Evolutionary conservation across 2,888 invertebrate species (phyloP).

Genomic region (Dexiosoma caninum): DNA sequence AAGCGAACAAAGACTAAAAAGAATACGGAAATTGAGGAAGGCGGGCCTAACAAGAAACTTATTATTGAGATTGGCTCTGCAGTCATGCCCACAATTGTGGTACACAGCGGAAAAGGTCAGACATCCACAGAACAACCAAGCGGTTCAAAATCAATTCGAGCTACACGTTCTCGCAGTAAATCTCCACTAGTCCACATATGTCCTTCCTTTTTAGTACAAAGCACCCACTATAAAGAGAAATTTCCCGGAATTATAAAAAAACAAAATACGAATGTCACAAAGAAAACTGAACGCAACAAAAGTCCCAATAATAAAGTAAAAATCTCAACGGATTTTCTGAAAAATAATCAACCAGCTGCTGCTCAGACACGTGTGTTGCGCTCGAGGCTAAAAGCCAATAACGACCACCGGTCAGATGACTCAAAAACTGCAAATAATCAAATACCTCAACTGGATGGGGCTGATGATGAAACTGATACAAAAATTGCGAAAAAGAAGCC

Average conservation of each 20-base stretch:
- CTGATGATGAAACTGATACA: slow-evolving; percentile 72
- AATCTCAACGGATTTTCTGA: slow-evolving; percentile 65
- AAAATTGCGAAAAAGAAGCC: slow-evolving; percentile 62
- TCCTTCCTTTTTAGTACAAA: slow-evolving; percentile 68
- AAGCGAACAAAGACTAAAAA: slow-evolving; percentile 29
- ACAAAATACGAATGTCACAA: slow-evolving; percentile 33
- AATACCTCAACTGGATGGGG: slow-evolving; percentile 81
- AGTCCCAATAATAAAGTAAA: slow-evolving; percentile 59
- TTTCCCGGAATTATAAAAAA: slow-evolving; percentile 40
- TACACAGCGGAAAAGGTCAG: slow-evolving; percentile 61
- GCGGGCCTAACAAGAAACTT: slow-evolving; percentile 30
- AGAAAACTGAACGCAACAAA: slow-evolving; percentile 36
- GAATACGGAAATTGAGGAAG: neutral
- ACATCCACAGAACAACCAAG: slow-evolving; percentile 45
- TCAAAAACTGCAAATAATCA: slow-evolving; percentile 55
- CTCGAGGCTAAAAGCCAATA: slow-evolving; percentile 65
- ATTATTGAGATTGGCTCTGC: slow-evolving; percentile 65
- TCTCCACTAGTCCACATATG: slow-evolving; percentile 72
- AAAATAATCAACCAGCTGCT: neutral
- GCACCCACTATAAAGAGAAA: slow-evolving; percentile 61
- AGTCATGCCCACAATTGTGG: slow-evolving; percentile 69
- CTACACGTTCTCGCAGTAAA: slow-evolving; percentile 67
- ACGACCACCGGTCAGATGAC: slow-evolving; percentile 47
- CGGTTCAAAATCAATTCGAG: slow-evolving; percentile 17
- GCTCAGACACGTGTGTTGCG: slow-evolving; percentile 67